A percentile compares a stretch with the other conserved stretches of the same genome.
Conservation (phyloP, 1,140 invertebrate species). For the roundworm (Caenorhabditis elegans) region WBcel235 BX284605.5:14506001-14506500, state of each 20-base stretch:
- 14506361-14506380: too few relatives aligned
- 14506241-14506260: conserved; percentile 5
- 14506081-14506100: neutral
- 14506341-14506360: neutral
- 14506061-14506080: conserved; percentile 18
- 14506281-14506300: conserved; percentile 29
- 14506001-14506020: conserved; percentile 20
- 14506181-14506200: conserved; percentile 5
- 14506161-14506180: conserved; percentile 17
- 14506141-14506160: conserved; percentile 4
- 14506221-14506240: neutral
- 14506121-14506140: conserved; percentile 26
- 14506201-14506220: conserved; percentile 9
- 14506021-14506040: neutral
- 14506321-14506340: neutral
- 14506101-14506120: conserved; percentile 1
- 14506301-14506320: conserved; percentile 17
- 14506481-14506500: too few relatives aligned
- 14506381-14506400: too few relatives aligned
- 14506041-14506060: neutral
- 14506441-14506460: too few relatives aligned
- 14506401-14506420: too few relatives aligned
- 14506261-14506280: conserved; percentile 21
- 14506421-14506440: too few relatives aligned
- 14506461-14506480: too few relatives aligned